Base-by-base conservation (phyloP, 2,888 invertebrate genomes). In the Saturnia japonica region DNA sequence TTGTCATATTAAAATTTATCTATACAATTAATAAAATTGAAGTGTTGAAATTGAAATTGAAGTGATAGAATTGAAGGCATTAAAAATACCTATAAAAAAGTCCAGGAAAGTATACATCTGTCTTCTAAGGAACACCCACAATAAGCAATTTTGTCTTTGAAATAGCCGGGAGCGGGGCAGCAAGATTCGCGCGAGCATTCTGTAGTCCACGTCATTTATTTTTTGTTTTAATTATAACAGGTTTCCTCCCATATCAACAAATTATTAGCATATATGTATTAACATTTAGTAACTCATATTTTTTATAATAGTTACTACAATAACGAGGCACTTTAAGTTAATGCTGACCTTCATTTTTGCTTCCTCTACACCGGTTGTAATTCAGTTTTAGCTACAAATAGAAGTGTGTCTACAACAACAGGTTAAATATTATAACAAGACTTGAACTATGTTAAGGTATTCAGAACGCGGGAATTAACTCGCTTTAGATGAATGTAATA, bases 391-490 rank as follows among this genome's bases (percentile, higher is more conserved):
- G 7, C 14, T 57, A 57, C 11, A 25, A 45, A 62, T 71, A 67
- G 57, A 45, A 19, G 54, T 19, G 68, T 68, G 25, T 68, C 57
- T 69, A 70, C 73, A 70, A 68, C 70, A 67, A 64, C 74, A 78
- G 73, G 73, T 76, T 74, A 78, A 73, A 72, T 25, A 57, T 66
- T 40, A 42, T 40, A 51, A 12, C 42, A 12, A 34, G 25, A 69
- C 67, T 74, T 28, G 60, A 89, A 86, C 80, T 87, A 72, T 90
- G 90, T 86, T 90, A 90, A 90, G 91, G 90, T 85, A 78, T 79
- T 80, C 82, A 85, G 88, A 88, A 88, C 67, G 79, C 76, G 72
- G 76, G 78, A 85, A 79, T 87, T 88, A 64, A 42, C 70, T 67
- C 40, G 51, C 42, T 67, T n/a, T 51, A 51, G 34, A 19, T 14